A percentile compares a stretch with the other conserved stretches of the same genome.
Evolutionary conservation across 2,888 invertebrate genomes (phyloP).

Genomic region (Strigamia crassipes): DNA sequence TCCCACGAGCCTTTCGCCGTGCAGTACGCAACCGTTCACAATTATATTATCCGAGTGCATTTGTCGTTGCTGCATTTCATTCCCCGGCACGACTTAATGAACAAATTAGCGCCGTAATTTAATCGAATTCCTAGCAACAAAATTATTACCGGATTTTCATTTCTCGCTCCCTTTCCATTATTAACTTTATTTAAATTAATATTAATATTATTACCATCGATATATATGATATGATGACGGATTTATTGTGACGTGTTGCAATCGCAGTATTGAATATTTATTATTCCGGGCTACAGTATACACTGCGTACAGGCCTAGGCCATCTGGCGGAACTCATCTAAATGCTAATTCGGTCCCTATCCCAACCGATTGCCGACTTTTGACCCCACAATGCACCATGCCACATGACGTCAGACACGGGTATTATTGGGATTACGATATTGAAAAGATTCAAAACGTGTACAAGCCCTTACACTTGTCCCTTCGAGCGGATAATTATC

Average conservation of each 20-base stretch:
- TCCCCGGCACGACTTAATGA: slow-evolving; percentile 1
- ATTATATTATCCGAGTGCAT: slow-evolving; percentile 22
- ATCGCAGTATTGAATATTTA: slow-evolving; percentile 15
- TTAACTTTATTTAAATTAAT: neutral
- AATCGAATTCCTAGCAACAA: slow-evolving; percentile 30
- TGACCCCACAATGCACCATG: slow-evolving; percentile 6
- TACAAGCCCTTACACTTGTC: neutral
- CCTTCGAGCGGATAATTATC: neutral
- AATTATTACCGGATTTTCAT: neutral
- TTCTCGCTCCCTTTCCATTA: neutral
- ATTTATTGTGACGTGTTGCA: slow-evolving; percentile 22
- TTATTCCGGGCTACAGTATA: slow-evolving; percentile 11
- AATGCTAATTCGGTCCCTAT: slow-evolving; percentile 26
- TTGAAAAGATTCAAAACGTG: neutral
- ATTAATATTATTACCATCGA: neutral
- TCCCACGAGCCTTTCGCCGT: slow-evolving; percentile 16
- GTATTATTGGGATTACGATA: neutral
- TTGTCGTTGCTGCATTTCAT: slow-evolving; percentile 18
- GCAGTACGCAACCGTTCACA: slow-evolving; percentile 14
- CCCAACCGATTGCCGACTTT: neutral
- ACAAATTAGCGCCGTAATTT: slow-evolving; percentile 44
- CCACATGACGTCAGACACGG: neutral
- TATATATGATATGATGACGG: neutral
- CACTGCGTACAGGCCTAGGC: neutral
- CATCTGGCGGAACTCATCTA: slow-evolving; percentile 30